Evolutionary conservation across 1,140 invertebrate species (phyloP).

Genomic region (Zaprionus gabonicus): DNA sequence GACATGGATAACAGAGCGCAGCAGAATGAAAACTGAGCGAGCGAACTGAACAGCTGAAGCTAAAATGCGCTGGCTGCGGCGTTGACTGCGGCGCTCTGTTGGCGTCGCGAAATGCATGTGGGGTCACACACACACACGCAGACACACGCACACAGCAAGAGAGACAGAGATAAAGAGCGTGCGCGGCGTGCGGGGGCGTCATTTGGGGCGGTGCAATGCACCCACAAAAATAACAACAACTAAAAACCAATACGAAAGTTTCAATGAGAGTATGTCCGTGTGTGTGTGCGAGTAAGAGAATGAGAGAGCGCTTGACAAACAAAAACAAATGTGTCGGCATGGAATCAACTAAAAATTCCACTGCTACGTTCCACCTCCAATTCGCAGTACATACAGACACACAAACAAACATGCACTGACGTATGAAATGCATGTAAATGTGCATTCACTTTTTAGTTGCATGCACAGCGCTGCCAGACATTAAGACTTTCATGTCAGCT

Average conservation of each 20-base stretch:
- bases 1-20: constrained; percentile 76
- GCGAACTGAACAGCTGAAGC: constrained; percentile 55
- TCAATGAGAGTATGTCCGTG: constrained; percentile 55
- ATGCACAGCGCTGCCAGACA: constrained; percentile 62
- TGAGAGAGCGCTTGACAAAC: constrained; percentile 38
- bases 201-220: constrained; percentile 67
- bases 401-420: neutral
- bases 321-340: constrained; percentile 46
- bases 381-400: neutral
- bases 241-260: constrained; percentile 46
- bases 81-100: constrained; percentile 34
- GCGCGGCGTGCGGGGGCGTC: constrained; percentile 40
- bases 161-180: constrained; percentile 20
- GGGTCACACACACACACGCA: constrained; percentile 38
- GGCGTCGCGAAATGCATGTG: constrained; percentile 48
- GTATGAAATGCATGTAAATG: constrained; percentile 27
- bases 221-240: constrained; percentile 60
- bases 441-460: constrained; percentile 63
- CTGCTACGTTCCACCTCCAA: constrained; percentile 22
- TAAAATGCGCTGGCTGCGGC: constrained; percentile 14
- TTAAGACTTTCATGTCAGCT: constrained; percentile 55
- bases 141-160: constrained; percentile 17
- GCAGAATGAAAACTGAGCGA: constrained; percentile 59
- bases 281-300: constrained; percentile 22
- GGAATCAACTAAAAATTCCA: constrained; percentile 50